Evolutionary conservation across 1,140 invertebrate species (phyloP), one percentile per base, ranked within the genome.

Genomic region (Cepaea nemoralis): DNA sequence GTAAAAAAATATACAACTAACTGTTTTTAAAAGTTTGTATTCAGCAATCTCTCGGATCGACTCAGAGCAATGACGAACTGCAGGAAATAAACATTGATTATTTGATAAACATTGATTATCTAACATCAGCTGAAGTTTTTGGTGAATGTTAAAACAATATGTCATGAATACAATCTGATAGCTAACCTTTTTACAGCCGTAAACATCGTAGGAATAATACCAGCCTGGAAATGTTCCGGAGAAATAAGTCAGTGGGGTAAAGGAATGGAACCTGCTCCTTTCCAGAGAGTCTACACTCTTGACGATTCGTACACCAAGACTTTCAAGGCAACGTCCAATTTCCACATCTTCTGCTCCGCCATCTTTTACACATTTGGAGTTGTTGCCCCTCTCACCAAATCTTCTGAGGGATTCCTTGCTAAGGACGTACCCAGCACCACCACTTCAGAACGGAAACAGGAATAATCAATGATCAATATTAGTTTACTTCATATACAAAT

Each of bases 281-380:
- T 42, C 71, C 31, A 74, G 42, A 31, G 71, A 39, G 71, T 74
- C 71, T 27, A 0, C 12, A 33, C 71, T 74, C 24, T 48, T 48
- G 39, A 8, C 71, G 27, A 45, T 33, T 31, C 42, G 37, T 3
- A 74, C 71, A 27, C 71, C 71, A 5, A 74, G 12, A 14, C 14
- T 74, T 33, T 74, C 37, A 6, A 99, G 89, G 89, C 98, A 99
- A 89, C 95, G 96, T 85, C 97, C 97, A 92, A 99, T 97, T 91
- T 98, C 96, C 0, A 96, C 96, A 90, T 99, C 97, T 89, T 99
- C 97, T 0, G 96, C 94, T 10, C 96, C 97, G 27, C 93, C 94
- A 84, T 94, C 93, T 83, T 94, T 94, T 45, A 93, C 80, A 81
- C 90, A 91, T 22, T 85, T 8, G 22, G 93, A 93, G 85, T 97